Evolutionary conservation across 2,113 vertebrate genomes (phyloP), one percentile per base, ranked within the genome.

Genomic region (Stictonetta naevosa): DNA sequence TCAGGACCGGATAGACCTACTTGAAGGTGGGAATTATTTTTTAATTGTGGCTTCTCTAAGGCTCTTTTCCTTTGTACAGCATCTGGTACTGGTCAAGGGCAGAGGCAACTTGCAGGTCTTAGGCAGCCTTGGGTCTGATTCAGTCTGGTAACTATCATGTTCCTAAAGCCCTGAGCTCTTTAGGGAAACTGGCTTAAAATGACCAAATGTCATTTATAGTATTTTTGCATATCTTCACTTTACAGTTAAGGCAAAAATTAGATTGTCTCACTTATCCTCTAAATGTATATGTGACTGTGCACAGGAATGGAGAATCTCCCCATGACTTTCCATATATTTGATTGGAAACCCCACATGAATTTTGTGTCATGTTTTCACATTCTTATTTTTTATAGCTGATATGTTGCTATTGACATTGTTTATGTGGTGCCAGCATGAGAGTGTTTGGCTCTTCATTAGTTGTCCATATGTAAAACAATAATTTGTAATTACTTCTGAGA

Each of bases 401-500:
- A 22, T 28, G 7, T 29, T 48, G 17, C 62, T 84, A 42, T 60
- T 2, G 0, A 77, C 81, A 29, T 80, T 36, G 21, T 86, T 73
- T 53, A n/a, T 34, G 55, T 62, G n/a, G 42, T 52, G 36, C 79
- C 87, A 90, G 88, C 5, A 0, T 40, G 59, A 60, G 44, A n/a
- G 67, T 31, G 62, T 83, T 86, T 91, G 91, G 84, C 85, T 96
- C 42, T 84, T 90, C 82, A 20, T 89, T 80, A 89, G 72, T 31
- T 63, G 84, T 72, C 55, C 28, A 1, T 72, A 56, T 87, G 81
- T 50, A 89, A 83, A 76, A 33, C 69, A 86, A 31, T 76, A 53
- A 58, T 50, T 95, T 86, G 86, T 76, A 81, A 16, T 91, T 93
- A 79, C 46, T 92, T 93, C 50, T 76, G 73, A 93, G 82, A 83